phyloP scores from a whole-genome alignment of 1,140 invertebrate species.

The Papilio aristodemus region DNA sequence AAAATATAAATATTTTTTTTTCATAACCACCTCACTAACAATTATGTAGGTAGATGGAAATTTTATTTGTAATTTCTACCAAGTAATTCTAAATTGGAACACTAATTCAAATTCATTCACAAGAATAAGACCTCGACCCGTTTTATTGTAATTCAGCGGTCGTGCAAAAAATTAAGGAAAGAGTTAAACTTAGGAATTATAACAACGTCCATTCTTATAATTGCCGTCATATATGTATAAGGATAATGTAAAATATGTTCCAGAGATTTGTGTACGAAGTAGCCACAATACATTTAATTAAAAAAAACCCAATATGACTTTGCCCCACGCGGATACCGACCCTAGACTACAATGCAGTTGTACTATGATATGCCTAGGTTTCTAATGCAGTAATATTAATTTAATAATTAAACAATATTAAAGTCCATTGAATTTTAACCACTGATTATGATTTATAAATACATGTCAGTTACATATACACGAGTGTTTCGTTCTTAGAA shows the following conservation, averaged over 20 bases:
- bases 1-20: too few relatives aligned
- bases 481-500: not conserved
- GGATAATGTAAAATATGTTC: too few relatives aligned
- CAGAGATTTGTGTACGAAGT: too few relatives aligned
- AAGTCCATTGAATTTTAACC: not conserved
- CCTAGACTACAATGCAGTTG: too few relatives aligned
- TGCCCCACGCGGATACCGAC: too few relatives aligned
- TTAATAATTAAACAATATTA: not conserved
- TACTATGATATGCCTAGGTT: too few relatives aligned
- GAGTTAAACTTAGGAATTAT: not conserved
- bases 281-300: too few relatives aligned
- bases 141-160: not conserved
- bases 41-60: not conserved
- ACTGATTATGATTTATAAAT: not conserved
- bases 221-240: too few relatives aligned
- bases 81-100: not conserved
- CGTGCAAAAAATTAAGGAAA: not conserved
- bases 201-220: not conserved
- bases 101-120: not conserved
- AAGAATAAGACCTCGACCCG: not conserved
- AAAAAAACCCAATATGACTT: too few relatives aligned
- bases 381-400: too few relatives aligned
- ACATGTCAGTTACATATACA: constrained; percentile 2
- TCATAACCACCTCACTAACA: not conserved
- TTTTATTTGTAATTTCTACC: not conserved